phyloP scores from a whole-genome alignment of 2,113 vertebrate species.

The Casuarius casuarius region DNA sequence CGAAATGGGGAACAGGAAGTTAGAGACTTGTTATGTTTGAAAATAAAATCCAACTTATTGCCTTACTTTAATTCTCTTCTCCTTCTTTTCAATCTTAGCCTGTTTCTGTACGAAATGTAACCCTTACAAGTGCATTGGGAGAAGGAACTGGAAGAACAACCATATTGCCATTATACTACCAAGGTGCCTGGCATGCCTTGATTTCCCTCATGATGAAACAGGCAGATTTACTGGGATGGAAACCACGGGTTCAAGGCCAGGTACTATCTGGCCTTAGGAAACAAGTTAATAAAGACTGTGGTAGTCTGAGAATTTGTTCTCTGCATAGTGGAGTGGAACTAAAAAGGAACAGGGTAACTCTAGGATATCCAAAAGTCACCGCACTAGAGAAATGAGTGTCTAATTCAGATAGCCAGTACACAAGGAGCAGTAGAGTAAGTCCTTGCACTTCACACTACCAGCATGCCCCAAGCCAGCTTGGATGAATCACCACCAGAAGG shows the following conservation, averaged over 20 bases:
- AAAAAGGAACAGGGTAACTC: background rate
- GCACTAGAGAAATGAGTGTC: background rate
- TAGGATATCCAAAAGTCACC: background rate
- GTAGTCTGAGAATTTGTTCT: background rate
- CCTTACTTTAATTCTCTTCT: too few species aligned
- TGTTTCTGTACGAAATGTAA: too few species aligned
- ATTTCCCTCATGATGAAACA: background rate
- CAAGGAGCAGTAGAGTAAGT: background rate
- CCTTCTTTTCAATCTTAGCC: too few species aligned
- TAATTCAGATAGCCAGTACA: background rate
- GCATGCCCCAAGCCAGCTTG: background rate
- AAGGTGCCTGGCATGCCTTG: background rate
- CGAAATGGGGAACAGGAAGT: too few species aligned
- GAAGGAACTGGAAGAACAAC: too few species aligned
- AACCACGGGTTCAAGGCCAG: background rate
- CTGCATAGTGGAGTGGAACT: background rate
- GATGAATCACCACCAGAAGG: background rate
- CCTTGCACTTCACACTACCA: background rate
- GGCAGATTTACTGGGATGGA: background rate
- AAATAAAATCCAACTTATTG: too few species aligned
- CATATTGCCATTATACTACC: too few species aligned
- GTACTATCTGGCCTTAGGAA: background rate
- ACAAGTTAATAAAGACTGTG: background rate
- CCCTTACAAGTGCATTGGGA: too few species aligned
- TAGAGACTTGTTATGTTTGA: too few species aligned